Evolutionary conservation across 2,797 vertebrate genomes (phyloP), one percentile per base, ranked within the genome.

Genomic region (Siniperca undulata): DNA sequence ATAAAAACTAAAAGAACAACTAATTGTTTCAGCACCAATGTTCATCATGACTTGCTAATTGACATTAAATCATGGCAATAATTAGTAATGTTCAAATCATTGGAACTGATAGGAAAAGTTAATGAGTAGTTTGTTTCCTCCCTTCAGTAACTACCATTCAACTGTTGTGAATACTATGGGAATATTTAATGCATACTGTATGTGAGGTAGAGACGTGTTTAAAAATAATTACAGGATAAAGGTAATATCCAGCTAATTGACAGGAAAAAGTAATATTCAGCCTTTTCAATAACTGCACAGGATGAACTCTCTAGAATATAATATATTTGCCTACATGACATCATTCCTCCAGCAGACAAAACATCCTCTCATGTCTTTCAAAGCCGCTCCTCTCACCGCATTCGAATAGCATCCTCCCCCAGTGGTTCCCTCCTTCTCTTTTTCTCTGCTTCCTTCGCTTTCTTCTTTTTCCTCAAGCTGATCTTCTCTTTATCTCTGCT

Each of bases 361-460:
- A 91, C 82, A 82, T 91, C 78, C 80, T 74, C 22, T 80, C 64
- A 50, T 0, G 24, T 27, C 48, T 66, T 64, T 40, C 56, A 24
- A 16, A 67, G 19, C 72, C 27, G 17, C 64, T 52, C 9, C 46
- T 79, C 96, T 96, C 90, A 97, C 97, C 96, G 92, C 92, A 98
- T 96, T 12, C 96, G 88, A 0, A 98, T 97, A 76, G 97, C 95
- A 7, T 98, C 97, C 92, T 98, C 96, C 8, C 97, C 97, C n/a
- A 97, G 92, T 0, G 97, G 97, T 19, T 97, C 97, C 74, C 96
- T 93, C 53, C 97, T 93, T 22, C 95, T 93, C 83, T 94, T 96
- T 8, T 96, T 96, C 50, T 96, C 95, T 0, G 93, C 90, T 74
- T 96, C 96, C 85, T 96, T 96, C 2, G 89, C 93, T 83, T 95